Evolutionary conservation across 2,888 invertebrate genomes (phyloP).

Genomic region (Actias luna): DNA sequence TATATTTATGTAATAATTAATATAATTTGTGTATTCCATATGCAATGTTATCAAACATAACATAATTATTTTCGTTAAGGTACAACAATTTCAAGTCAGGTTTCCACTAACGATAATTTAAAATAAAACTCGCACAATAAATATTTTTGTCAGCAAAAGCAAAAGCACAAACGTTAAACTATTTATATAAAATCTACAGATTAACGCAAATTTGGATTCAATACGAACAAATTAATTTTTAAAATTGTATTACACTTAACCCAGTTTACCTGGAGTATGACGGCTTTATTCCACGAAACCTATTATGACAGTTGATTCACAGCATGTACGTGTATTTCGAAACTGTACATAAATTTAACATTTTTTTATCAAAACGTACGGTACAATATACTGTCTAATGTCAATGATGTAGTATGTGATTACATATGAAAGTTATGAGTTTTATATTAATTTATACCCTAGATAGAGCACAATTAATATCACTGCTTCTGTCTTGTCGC

Average conservation of each 20-base stretch:
- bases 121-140: background rate
- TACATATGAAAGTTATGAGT: no score
- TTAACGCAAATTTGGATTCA: no score
- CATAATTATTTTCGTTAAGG: background rate
- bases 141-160: background rate
- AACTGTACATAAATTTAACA: background rate
- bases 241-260: background rate
- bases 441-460: no score
- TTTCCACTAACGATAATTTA: background rate
- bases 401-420: no score
- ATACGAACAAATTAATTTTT: background rate
- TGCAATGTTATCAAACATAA: background rate
- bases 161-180: no score
- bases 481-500: no score
- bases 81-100: background rate
- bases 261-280: background rate
- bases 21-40: background rate
- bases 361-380: background rate
- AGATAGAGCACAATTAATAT: no score
- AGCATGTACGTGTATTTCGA: background rate
- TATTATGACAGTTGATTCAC: background rate
- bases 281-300: background rate
- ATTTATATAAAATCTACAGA: no score
- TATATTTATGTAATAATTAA: background rate
- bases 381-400: background rate